These are phyloP conservation scores for Austrofundulus limnaeus DNA, from an alignment of 2,113 vertebrate species.

Conservation along the genomic window DNA sequence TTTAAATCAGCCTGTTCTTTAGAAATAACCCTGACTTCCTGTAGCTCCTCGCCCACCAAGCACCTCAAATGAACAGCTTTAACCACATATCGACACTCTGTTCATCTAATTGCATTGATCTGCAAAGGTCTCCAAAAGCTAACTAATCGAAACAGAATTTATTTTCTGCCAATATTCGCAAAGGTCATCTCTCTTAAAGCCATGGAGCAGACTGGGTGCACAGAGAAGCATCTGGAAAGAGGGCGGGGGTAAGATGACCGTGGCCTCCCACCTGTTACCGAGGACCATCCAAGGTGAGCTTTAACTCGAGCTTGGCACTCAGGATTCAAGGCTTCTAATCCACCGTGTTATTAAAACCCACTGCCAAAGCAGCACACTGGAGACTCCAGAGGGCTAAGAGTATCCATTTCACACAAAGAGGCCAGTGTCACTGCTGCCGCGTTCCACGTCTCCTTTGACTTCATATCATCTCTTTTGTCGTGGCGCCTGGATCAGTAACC, in stretches of 20 bases:
- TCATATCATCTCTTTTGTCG: conserved; percentile 74
- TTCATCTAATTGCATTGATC: conserved; percentile 80
- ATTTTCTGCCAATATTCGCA: conserved; percentile 81
- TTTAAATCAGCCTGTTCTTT: conserved; percentile 64
- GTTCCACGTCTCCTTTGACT: conserved; percentile 75
- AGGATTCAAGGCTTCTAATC: conserved; percentile 69
- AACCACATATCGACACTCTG: conserved; percentile 69
- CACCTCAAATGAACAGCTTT: conserved; percentile 41
- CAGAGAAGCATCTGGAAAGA: conserved; percentile 22
- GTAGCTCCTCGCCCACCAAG: conserved; percentile 32
- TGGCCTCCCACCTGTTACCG: conserved; percentile 58
- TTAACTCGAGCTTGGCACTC: conserved; percentile 66
- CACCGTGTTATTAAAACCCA: conserved; percentile 72
- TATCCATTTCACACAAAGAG: conserved; percentile 76
- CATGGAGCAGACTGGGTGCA: conserved; percentile 26
- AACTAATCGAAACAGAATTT: conserved; percentile 81
- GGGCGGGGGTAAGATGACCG: conserved; percentile 16
- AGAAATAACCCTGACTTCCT: conserved; percentile 67
- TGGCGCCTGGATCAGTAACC: conserved; percentile 72
- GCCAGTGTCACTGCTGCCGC: conserved; percentile 67
- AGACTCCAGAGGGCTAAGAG: conserved; percentile 72
- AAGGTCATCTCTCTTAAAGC: conserved; percentile 79
- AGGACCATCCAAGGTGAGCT: conserved; percentile 69
- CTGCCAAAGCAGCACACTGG: conserved; percentile 71
- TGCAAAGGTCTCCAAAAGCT: conserved; percentile 77